Conservation (phyloP, 2,888 invertebrate genomes). For the Melieria omissa region DNA sequence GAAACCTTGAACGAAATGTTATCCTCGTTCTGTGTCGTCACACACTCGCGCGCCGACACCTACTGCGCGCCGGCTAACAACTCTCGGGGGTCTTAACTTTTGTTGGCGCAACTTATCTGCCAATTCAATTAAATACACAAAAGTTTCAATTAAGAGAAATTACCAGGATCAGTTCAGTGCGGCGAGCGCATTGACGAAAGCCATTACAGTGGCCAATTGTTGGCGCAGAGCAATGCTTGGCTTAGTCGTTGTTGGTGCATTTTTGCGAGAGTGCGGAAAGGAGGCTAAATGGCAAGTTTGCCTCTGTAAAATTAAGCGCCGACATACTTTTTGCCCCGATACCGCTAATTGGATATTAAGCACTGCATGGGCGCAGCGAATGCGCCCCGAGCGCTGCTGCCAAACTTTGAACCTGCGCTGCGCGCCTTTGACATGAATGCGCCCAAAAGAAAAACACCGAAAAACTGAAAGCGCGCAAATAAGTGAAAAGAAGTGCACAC, state of each 20-base stretch:
- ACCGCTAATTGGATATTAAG: constrained; percentile 51
- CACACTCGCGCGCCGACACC: neutral
- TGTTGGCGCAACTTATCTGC: constrained; percentile 35
- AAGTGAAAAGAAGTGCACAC: neutral
- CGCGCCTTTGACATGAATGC: constrained; percentile 4
- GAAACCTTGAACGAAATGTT: too few species aligned
- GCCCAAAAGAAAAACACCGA: neutral
- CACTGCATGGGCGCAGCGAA: constrained; percentile 13
- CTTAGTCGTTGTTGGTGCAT: too few species aligned
- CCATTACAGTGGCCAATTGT: constrained; percentile 20
- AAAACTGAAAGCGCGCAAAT: neutral
- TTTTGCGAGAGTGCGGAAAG: too few species aligned
- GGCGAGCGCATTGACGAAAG: constrained; percentile 6
- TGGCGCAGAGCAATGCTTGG: neutral
- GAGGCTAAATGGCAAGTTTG: too few species aligned
- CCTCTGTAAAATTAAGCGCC: constrained; percentile 15
- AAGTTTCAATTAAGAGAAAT: constrained; percentile 41
- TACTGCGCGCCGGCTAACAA: neutral
- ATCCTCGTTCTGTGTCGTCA: neutral
- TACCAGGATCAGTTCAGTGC: constrained; percentile 33
- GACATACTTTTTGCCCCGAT: constrained; percentile 30
- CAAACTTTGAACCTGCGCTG: neutral
- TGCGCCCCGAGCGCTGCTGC: neutral
- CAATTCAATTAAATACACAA: constrained; percentile 42
- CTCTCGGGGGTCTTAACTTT: constrained; percentile 22